A percentile compares a stretch with the other conserved stretches of the same genome.
phyloP scores from a whole-genome alignment of 1,140 invertebrate species.

The Drosophila ambigua region DNA sequence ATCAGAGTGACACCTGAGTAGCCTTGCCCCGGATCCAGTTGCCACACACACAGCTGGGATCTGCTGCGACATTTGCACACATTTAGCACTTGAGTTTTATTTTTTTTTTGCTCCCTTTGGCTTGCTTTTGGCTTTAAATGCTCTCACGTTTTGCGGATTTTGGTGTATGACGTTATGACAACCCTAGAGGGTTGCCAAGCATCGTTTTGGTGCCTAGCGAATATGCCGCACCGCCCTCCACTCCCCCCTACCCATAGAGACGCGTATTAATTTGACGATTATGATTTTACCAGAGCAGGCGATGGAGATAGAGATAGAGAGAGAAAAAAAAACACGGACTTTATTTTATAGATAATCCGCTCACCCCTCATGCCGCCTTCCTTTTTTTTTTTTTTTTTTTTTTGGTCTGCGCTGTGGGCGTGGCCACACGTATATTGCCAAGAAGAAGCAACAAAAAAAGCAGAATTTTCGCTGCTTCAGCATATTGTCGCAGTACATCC shows the following conservation, averaged over 20 bases:
- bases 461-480: conserved; percentile 59
- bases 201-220: conserved; percentile 54
- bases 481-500: conserved; percentile 64
- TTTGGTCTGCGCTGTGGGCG: conserved; percentile 14
- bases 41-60: neutral
- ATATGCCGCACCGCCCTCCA: conserved; percentile 26
- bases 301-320: no score
- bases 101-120: conserved; percentile 52
- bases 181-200: conserved; percentile 41
- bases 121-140: conserved; percentile 63
- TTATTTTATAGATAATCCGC: conserved; percentile 2
- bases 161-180: conserved; percentile 3
- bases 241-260: neutral
- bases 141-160: conserved; percentile 67
- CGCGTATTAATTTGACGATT: conserved; percentile 76
- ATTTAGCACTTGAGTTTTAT: conserved; percentile 75
- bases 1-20: conserved; percentile 68
- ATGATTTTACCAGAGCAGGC: conserved; percentile 62
- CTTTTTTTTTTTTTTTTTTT: neutral
- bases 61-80: conserved; percentile 28
- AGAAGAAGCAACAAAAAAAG: conserved; percentile 15
- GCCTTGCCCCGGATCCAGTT: conserved; percentile 7
- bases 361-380: neutral
- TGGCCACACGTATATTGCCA: conserved; percentile 58
- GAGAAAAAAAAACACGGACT: no score